Evolutionary conservation across 2,113 vertebrate genomes (phyloP).

Genomic region (Melanerpes formicivorus): DNA sequence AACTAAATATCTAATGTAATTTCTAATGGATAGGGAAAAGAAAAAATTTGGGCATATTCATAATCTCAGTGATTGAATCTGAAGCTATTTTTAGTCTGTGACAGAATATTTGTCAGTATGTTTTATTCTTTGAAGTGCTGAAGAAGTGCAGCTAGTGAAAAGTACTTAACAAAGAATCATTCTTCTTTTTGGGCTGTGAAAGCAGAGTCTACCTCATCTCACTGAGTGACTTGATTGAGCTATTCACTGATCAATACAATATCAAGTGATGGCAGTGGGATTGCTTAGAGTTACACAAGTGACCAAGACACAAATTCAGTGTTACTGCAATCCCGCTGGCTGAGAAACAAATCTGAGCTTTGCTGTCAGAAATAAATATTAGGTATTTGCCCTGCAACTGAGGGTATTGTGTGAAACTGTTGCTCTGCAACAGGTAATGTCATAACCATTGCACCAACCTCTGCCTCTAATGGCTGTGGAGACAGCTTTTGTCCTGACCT

Average conservation of each 20-base stretch:
- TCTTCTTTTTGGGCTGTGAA: neutral
- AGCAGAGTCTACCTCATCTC: neutral
- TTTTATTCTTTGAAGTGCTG: neutral
- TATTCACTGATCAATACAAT: neutral
- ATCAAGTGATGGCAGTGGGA: neutral
- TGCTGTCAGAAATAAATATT: neutral
- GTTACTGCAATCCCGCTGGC: neutral
- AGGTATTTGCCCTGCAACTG: neutral
- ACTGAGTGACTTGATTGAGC: neutral
- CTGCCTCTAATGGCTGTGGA: neutral
- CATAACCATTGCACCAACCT: neutral
- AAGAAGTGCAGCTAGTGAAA: neutral
- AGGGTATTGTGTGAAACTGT: accelerated
- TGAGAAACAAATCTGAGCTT: neutral
- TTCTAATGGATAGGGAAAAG: neutral
- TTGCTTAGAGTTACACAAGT: neutral
- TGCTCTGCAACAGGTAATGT: neutral
- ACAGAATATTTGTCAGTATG: neutral
- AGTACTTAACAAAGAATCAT: neutral
- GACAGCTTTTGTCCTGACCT: neutral
- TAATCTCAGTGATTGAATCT: neutral
- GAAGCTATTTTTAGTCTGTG: neutral
- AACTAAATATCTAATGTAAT: neutral
- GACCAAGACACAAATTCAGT: neutral
- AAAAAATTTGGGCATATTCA: accelerated